These are phyloP conservation scores for Saccostrea cuccullata DNA, from an alignment of 1,140 invertebrate genomes.

Conservation along the genomic window DNA sequence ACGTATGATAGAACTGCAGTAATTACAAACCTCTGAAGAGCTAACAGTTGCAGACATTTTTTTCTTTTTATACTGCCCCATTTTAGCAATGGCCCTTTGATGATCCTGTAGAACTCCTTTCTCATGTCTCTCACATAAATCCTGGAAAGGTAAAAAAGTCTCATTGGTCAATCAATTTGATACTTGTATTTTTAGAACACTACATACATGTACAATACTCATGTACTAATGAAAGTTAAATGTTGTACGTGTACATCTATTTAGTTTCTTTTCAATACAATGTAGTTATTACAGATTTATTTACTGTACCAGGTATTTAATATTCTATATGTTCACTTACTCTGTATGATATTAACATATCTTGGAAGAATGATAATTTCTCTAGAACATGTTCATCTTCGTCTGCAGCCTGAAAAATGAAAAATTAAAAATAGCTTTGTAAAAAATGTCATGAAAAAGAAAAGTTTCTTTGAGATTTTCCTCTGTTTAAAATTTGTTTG, in stretches of 20 bases:
- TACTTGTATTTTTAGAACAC: too few relatives aligned
- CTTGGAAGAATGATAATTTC: conserved; percentile 83
- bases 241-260: too few relatives aligned
- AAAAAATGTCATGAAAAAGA: neutral
- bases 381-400: conserved; percentile 84
- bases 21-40: conserved; percentile 71
- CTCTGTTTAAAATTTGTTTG: too few relatives aligned
- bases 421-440: too few relatives aligned
- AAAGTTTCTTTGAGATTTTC: neutral
- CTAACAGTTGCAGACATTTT: conserved; percentile 85
- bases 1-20: neutral
- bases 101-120: conserved; percentile 85
- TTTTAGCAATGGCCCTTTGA: conserved; percentile 84
- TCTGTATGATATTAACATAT: conserved; percentile 83
- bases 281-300: too few relatives aligned
- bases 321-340: conserved; percentile 64
- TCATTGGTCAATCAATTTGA: too few relatives aligned
- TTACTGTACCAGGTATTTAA: too few relatives aligned
- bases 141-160: conserved; percentile 70
- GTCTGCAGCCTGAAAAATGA: conserved; percentile 78
- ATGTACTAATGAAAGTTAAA: too few relatives aligned
- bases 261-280: too few relatives aligned
- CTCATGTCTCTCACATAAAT: conserved; percentile 86
- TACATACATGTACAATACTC: too few relatives aligned
- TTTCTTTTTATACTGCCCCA: conserved; percentile 85